Base-by-base conservation (phyloP, 1,140 invertebrate genomes). In the Neodiprion pinetum region DNA sequence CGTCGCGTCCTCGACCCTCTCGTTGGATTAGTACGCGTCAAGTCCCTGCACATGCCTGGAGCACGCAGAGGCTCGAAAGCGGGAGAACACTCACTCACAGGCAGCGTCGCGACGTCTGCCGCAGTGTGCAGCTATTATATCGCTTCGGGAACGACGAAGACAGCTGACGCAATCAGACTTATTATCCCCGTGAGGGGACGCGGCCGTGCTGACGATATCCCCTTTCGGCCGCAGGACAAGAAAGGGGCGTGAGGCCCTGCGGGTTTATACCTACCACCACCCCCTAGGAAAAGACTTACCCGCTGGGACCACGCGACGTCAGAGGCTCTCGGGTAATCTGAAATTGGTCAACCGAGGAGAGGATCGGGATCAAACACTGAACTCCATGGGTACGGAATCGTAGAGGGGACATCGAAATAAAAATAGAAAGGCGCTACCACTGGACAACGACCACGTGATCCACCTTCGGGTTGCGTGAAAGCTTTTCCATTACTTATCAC, bases 91-190 rank as follows among this genome's bases (percentile, higher is more conserved):
- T 40, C 28, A 40, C 28, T 40, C 28, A 40, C 28, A 40, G 28
- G 28, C 28, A 40, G 28, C 28, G 28, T 40, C 28, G 28, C 28
- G 28, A 40, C 28, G 28, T 40, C 28, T 40, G 28, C 1, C 28
- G 28, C 28, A 40, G 28, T 40, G 28, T 40, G 28, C 28, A 40
- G 28, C 28, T 40, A 40, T 40, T 40, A 40, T 40, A 40, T 40
- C 28, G 28, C 17, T 40, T 40, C 28, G 28, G 9, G n/a, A 69
- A 69, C 67, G 67, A 69, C 48, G 40, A 71, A 47, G 76, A 75
- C 79, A 80, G 79, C 79, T 80, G 79, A 77, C 80, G 81, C 79
- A 77, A 82, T 82, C 70, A 74, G 71, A 79, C 79, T 81, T 81
- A 80, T 80, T 81, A 76, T 74, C 74, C 78, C 78, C 78, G 67